Evolutionary conservation across 2,888 invertebrate genomes (phyloP).

Genomic region (Dermolepida albohirtum): DNA sequence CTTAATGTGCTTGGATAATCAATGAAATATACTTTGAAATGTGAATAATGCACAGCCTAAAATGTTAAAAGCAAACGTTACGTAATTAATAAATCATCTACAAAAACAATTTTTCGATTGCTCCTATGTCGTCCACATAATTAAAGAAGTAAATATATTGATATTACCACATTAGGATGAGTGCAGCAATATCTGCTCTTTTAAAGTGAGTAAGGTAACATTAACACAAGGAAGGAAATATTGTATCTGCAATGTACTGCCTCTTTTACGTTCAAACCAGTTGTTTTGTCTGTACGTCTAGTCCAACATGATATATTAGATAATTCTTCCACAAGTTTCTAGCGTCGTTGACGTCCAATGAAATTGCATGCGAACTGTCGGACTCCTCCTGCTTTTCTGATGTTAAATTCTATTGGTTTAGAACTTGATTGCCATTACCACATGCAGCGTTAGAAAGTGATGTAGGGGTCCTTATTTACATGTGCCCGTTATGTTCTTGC

Average conservation of each 20-base stretch:
- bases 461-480: constrained; percentile 39
- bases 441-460: constrained; percentile 42
- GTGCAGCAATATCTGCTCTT: no score
- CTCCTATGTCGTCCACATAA: no score
- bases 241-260: constrained; percentile 24
- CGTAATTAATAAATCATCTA: no score
- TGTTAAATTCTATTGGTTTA: constrained; percentile 46
- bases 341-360: constrained; percentile 41
- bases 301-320: constrained; percentile 45
- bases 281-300: constrained; percentile 41
- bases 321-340: constrained; percentile 45
- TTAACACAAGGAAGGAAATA: constrained; percentile 12
- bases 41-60: no score
- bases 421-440: constrained; percentile 44
- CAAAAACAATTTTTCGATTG: no score
- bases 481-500: constrained; percentile 20
- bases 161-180: no score
- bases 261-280: constrained; percentile 40
- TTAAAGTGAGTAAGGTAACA: no score
- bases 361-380: constrained; percentile 34
- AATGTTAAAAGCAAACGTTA: no score
- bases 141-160: no score
- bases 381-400: constrained; percentile 42
- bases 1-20: no score
- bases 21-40: no score